These are phyloP conservation scores for Apamea epomidion DNA, from an alignment of 2,888 invertebrate species.

Conservation along the genomic window DNA sequence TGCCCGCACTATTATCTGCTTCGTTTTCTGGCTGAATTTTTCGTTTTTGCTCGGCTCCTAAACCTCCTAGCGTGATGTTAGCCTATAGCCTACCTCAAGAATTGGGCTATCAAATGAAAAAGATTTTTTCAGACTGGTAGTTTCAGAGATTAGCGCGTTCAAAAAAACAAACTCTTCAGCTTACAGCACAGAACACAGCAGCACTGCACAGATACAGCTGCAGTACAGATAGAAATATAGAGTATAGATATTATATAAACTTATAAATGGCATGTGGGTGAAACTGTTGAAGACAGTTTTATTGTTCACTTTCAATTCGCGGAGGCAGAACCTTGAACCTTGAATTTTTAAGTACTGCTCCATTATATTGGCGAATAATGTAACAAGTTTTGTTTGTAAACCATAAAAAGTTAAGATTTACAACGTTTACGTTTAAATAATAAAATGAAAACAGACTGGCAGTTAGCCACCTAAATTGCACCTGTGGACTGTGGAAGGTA, in stretches of 20 bases:
- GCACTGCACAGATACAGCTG: too few species aligned
- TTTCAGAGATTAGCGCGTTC: too few species aligned
- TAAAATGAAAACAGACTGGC: neutral
- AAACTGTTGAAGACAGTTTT: slow-evolving; percentile 44
- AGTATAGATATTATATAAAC: neutral
- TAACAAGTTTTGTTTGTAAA: neutral
- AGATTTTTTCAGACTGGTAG: too few species aligned
- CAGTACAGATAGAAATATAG: neutral
- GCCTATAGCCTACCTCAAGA: too few species aligned
- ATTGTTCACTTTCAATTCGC: slow-evolving; percentile 28
- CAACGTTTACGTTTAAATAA: neutral
- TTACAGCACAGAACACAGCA: too few species aligned
- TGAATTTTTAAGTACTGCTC: neutral
- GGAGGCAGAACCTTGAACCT: neutral
- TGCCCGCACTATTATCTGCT: too few species aligned
- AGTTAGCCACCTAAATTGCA: neutral
- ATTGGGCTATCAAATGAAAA: too few species aligned
- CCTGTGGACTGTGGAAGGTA: neutral
- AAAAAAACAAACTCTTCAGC: neutral
- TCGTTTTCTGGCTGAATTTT: too few species aligned
- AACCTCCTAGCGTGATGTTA: too few species aligned
- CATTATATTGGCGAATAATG: neutral
- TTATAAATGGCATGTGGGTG: slow-evolving; percentile 8
- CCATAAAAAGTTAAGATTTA: neutral
- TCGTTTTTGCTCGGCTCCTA: too few species aligned